Percentiles rank a stretch among this genome's conserved stretches.
Conservation (phyloP, 2,888 invertebrate species). For the Coremacera marginata region DNA sequence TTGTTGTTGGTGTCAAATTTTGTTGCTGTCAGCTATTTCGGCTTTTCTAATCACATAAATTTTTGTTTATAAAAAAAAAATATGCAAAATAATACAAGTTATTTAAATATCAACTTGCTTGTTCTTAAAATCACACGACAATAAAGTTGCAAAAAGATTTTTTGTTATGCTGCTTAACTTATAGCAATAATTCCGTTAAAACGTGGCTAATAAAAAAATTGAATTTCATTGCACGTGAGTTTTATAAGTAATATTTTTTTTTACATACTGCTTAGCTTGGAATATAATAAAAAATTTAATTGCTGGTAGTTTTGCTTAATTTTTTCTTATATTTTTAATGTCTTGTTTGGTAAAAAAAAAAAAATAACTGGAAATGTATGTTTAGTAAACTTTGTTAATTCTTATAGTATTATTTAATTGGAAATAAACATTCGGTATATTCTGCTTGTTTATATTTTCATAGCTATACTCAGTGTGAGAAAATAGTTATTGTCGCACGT, state of each 20-base stretch:
- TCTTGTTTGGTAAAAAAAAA: too few relatives aligned
- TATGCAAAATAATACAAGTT: not conserved
- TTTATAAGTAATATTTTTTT: not conserved
- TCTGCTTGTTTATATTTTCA: too few relatives aligned
- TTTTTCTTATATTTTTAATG: not conserved
- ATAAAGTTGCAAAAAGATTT: not conserved
- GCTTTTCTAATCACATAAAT: constrained; percentile 1
- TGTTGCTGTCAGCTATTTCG: not conserved
- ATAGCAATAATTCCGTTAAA: too few relatives aligned
- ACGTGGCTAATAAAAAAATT: not conserved
- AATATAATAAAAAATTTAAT: not conserved
- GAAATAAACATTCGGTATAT: too few relatives aligned
- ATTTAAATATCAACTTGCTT: too few relatives aligned
- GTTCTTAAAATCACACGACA: too few relatives aligned
- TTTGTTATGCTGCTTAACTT: too few relatives aligned
- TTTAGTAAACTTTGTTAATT: too few relatives aligned
- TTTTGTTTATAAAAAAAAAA: not conserved
- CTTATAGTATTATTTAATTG: too few relatives aligned
- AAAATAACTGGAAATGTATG: too few relatives aligned
- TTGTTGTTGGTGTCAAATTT: constrained; percentile 15
- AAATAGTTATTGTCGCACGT: too few relatives aligned
- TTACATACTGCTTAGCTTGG: not conserved
- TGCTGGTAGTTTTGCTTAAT: not conserved
- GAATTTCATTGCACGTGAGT: not conserved
- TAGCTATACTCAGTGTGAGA: too few relatives aligned